Conservation (phyloP, 2,888 invertebrate species). For the Venusia cambrica region DNA sequence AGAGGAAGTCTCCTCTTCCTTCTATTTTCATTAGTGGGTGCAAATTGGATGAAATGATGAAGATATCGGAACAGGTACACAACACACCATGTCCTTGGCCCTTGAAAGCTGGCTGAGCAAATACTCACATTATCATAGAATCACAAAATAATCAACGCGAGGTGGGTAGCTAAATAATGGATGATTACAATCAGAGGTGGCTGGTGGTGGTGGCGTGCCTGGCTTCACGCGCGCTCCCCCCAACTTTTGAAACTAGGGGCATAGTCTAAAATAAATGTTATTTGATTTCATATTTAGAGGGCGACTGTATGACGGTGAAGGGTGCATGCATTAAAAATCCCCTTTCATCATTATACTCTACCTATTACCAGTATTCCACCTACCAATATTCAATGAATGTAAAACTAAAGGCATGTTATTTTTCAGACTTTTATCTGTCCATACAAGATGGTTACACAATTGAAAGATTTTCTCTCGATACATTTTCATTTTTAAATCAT, state of each 20-base stretch:
- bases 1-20: too few relatives aligned
- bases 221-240: constrained; percentile 40
- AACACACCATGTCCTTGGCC: too few relatives aligned
- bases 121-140: constrained; percentile 28
- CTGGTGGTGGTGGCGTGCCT: constrained; percentile 37
- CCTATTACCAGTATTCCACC: constrained; percentile 14
- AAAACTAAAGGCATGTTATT: neutral
- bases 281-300: constrained; percentile 13
- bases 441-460: too few relatives aligned
- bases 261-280: constrained; percentile 5
- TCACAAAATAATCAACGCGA: constrained; percentile 50
- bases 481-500: too few relatives aligned
- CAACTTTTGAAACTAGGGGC: constrained; percentile 6
- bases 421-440: too few relatives aligned
- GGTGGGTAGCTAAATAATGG: constrained; percentile 48
- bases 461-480: too few relatives aligned
- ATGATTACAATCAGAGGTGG: constrained; percentile 56
- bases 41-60: too few relatives aligned
- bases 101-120: too few relatives aligned
- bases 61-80: too few relatives aligned
- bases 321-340: constrained; percentile 6
- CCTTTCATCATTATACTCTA: neutral
- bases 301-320: constrained; percentile 7
- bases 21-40: too few relatives aligned
- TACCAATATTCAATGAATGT: neutral